Conservation (phyloP, 2,888 invertebrate genomes). For the Melanargia galathea region DNA sequence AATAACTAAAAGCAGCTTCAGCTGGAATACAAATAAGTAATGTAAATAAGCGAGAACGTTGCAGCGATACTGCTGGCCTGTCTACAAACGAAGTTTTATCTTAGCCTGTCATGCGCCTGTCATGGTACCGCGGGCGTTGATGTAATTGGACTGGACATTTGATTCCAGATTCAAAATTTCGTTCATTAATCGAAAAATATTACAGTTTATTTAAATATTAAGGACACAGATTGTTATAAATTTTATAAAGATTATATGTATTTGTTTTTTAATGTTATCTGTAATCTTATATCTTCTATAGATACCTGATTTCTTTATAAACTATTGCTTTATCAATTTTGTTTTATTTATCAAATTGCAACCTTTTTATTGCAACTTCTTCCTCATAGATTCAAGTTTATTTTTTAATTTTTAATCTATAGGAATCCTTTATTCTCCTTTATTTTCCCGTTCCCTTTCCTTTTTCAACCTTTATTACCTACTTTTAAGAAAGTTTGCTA, state of each 20-base stretch:
- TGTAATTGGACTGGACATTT: not conserved
- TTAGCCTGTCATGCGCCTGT: constrained; percentile 10
- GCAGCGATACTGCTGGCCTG: not conserved
- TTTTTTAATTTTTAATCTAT: too few species aligned
- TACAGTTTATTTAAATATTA: too few species aligned
- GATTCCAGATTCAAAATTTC: constrained; percentile 3
- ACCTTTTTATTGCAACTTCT: not conserved
- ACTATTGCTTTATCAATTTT: not conserved
- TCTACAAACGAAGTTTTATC: not conserved
- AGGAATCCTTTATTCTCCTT: too few species aligned
- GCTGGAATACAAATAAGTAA: not conserved
- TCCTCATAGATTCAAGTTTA: not conserved
- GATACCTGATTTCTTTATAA: too few species aligned
- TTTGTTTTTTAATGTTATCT: too few species aligned
- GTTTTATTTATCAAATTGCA: not conserved
- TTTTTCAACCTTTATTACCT: too few species aligned
- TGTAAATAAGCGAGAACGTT: not conserved
- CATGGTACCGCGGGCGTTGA: not conserved
- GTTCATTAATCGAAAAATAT: not conserved
- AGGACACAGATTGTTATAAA: too few species aligned
- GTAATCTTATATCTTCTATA: not conserved
- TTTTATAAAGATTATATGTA: too few species aligned
- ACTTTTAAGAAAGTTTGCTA: too few species aligned
- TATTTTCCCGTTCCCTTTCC: too few species aligned
- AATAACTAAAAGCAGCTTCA: not conserved